Evolutionary conservation across 2,888 invertebrate genomes (phyloP).

Genomic region (Ormyrus rosae): DNA sequence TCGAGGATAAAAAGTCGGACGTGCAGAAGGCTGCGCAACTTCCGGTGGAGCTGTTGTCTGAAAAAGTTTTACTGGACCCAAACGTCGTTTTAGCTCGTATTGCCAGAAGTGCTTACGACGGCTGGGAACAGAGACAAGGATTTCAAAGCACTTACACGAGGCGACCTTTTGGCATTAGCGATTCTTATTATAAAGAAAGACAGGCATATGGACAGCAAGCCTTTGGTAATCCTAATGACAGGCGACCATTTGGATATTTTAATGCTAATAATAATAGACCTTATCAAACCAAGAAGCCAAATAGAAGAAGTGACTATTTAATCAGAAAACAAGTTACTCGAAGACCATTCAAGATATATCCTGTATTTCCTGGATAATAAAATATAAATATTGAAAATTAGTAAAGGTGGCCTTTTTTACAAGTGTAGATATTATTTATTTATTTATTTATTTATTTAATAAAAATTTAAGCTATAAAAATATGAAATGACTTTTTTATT

Average conservation of each 20-base stretch:
- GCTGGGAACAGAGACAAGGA: conserved; percentile 21
- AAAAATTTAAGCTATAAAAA: too few species aligned
- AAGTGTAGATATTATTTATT: too few species aligned
- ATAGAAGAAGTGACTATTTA: conserved; percentile 19
- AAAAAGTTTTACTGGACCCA: conserved; percentile 61
- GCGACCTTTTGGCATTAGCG: conserved; percentile 31
- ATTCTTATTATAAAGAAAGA: background rate
- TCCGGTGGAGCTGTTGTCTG: conserved; percentile 60
- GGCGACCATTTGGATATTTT: background rate
- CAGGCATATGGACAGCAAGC: background rate
- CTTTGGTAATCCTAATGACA: background rate
- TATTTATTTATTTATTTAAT: too few species aligned
- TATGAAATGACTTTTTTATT: too few species aligned
- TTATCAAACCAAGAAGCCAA: background rate
- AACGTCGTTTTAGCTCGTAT: conserved; percentile 60
- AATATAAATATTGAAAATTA: too few species aligned
- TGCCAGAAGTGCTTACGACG: conserved; percentile 51
- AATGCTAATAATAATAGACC: too few species aligned
- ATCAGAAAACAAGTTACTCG: background rate
- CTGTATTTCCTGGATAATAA: conserved; percentile 66
- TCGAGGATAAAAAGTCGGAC: conserved; percentile 26
- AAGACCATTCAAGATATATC: conserved; percentile 57
- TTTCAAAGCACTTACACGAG: conserved; percentile 12
- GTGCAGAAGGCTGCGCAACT: conserved; percentile 29
- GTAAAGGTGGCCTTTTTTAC: too few species aligned